These are phyloP conservation scores for Drosophila algonquin DNA, from an alignment of 2,888 invertebrate genomes.

Conservation along the genomic window DNA sequence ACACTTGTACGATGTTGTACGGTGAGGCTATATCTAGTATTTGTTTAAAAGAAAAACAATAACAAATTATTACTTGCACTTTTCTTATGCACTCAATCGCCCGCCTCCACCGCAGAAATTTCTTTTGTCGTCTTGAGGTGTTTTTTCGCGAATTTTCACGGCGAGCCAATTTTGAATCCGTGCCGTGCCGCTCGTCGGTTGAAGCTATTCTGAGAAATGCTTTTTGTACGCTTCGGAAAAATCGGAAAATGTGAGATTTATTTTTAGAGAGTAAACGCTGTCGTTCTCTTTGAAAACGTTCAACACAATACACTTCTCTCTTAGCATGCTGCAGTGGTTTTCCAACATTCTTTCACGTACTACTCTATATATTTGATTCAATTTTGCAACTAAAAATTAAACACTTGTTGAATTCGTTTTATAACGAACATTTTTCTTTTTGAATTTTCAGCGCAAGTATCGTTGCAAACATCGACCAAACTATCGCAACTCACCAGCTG, in stretches of 20 bases:
- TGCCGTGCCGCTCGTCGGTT: slow-evolving; percentile 68
- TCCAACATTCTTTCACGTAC: not conserved
- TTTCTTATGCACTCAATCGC: slow-evolving; percentile 58
- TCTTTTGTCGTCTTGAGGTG: slow-evolving; percentile 29
- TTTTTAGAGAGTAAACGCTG: slow-evolving; percentile 42
- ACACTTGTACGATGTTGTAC: slow-evolving; percentile 17
- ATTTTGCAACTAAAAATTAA: not conserved
- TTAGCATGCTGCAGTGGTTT: slow-evolving; percentile 2
- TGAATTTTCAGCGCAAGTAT: not conserved
- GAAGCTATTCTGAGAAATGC: slow-evolving; percentile 69
- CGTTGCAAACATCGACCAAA: not conserved
- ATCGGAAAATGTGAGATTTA: slow-evolving; percentile 54
- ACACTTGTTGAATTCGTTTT: not conserved
- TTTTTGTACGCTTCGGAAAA: slow-evolving; percentile 50
- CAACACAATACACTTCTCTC: slow-evolving; percentile 2
- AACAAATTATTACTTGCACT: slow-evolving; percentile 73
- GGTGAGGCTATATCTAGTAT: slow-evolving; percentile 10
- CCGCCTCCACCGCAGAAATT: slow-evolving; percentile 38
- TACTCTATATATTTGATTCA: not conserved
- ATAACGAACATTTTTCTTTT: not conserved
- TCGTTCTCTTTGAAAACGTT: slow-evolving; percentile 26
- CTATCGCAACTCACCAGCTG: not conserved
- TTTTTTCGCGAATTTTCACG: slow-evolving; percentile 62
- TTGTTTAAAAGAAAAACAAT: slow-evolving; percentile 33
- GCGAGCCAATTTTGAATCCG: slow-evolving; percentile 48